These are phyloP conservation scores for Ceratotherium simum DNA, from an alignment of 2,113 vertebrate species.

Conservation along the genomic window DNA sequence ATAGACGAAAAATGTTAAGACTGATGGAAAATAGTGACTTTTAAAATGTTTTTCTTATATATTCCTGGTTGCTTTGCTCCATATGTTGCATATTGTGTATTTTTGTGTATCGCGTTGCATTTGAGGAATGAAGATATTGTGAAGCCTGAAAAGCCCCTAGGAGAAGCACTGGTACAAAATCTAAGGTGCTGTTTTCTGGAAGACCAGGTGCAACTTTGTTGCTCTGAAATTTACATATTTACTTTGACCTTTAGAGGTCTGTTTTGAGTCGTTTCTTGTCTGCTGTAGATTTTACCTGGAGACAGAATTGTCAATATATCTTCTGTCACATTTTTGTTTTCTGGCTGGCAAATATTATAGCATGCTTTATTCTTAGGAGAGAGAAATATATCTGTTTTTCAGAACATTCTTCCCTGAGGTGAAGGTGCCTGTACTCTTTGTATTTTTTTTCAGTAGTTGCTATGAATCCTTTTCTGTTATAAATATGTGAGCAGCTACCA, in stretches of 20 bases:
- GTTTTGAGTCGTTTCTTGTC: background rate
- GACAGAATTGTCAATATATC: background rate
- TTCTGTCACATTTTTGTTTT: constrained; percentile 39
- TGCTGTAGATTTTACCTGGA: background rate
- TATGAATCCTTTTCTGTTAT: background rate
- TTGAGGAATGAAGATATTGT: background rate
- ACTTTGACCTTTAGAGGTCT: background rate
- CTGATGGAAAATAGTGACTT: background rate
- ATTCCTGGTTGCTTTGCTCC: background rate
- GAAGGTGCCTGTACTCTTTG: background rate
- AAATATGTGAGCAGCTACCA: background rate
- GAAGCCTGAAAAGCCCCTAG: background rate
- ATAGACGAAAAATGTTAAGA: background rate
- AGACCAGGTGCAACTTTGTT: background rate
- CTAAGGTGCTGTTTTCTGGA: background rate
- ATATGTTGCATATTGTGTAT: background rate
- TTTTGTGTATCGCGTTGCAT: background rate
- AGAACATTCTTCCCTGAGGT: constrained; percentile 31
- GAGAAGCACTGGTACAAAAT: background rate
- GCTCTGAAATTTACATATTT: background rate
- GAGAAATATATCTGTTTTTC: background rate
- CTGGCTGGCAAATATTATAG: constrained; percentile 22
- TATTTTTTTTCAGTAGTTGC: background rate
- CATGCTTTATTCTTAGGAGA: background rate
- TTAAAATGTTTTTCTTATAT: background rate